These are phyloP conservation scores for Pteronotus mesoamericanus DNA, from an alignment of 2,797 vertebrate genomes.

Conservation along the genomic window DNA sequence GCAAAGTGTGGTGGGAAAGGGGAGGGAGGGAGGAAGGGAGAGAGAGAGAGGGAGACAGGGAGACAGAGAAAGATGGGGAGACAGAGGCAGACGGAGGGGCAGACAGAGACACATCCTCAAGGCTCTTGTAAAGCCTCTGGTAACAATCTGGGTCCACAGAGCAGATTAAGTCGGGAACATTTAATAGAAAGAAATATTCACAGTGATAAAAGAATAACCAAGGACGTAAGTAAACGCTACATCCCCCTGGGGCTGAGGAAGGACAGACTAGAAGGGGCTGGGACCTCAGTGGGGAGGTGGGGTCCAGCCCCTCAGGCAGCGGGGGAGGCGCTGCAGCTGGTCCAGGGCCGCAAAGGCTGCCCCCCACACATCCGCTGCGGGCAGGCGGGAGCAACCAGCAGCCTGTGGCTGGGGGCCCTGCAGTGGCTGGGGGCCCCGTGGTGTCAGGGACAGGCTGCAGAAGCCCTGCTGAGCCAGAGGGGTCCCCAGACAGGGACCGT, in stretches of 20 bases:
- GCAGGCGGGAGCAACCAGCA: rapidly evolving
- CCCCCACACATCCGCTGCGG: too few species aligned
- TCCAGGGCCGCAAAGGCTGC: not conserved
- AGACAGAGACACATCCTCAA: not conserved
- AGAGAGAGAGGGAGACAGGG: not conserved
- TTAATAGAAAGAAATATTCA: too few species aligned
- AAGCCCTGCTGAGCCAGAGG: not conserved
- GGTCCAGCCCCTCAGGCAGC: not conserved
- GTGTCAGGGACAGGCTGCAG: not conserved
- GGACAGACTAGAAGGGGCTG: not conserved
- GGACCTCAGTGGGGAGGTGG: not conserved
- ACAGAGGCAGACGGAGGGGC: too few species aligned
- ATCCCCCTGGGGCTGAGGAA: not conserved
- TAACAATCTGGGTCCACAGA: not conserved
- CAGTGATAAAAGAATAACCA: not conserved
- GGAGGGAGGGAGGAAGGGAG: not conserved
- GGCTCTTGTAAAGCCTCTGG: not conserved
- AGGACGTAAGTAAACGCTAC: not conserved
- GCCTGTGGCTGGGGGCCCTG: too few species aligned
- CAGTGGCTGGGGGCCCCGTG: too few species aligned
- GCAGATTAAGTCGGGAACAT: not conserved
- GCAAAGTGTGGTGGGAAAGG: not conserved
- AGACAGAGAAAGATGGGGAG: not conserved
- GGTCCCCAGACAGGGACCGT: rapidly evolving
- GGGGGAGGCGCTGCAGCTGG: not conserved